Conservation (phyloP, 2,797 vertebrate genomes). For the Girardinus metallicus region DNA sequence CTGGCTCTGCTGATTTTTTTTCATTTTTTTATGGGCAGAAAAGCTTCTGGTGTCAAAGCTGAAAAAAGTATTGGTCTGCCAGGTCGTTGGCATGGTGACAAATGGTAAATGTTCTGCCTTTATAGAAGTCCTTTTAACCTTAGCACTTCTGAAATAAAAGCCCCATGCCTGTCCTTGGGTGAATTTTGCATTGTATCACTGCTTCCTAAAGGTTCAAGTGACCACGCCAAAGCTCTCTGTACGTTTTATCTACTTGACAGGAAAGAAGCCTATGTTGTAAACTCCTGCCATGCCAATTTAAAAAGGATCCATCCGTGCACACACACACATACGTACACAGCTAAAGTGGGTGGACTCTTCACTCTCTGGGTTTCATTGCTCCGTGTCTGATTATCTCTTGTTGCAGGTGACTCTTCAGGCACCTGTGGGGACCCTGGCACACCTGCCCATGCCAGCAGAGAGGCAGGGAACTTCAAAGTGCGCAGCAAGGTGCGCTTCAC, state of each 20-base stretch:
- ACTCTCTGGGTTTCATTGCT: constrained; percentile 38
- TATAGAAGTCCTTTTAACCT: constrained; percentile 24
- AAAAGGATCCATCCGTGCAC: constrained; percentile 29
- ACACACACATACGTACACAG: neutral
- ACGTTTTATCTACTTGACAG: constrained; percentile 37
- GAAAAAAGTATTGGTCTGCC: constrained; percentile 53
- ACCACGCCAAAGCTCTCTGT: constrained; percentile 27
- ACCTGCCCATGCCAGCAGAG: constrained; percentile 90
- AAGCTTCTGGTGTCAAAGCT: constrained; percentile 63
- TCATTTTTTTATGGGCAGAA: constrained; percentile 52
- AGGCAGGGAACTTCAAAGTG: constrained; percentile 91
- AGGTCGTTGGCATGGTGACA: constrained; percentile 69
- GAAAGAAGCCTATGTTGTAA: constrained; percentile 25
- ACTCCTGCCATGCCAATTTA: constrained; percentile 28
- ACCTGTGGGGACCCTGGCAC: constrained; percentile 95
- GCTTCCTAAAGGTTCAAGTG: constrained; percentile 48
- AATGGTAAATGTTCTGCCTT: constrained; percentile 14
- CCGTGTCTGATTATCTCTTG: constrained; percentile 48
- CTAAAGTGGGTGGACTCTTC: constrained; percentile 17
- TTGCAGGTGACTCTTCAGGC: constrained; percentile 86
- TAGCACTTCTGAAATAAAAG: constrained; percentile 7
- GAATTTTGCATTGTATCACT: constrained; percentile 67
- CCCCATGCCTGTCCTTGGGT: constrained; percentile 52
- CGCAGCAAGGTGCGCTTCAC: constrained; percentile 91
- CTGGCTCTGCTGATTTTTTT: constrained; percentile 46